These are phyloP conservation scores for Elephantulus edwardii DNA, from an alignment of 2,113 vertebrate genomes.

Conservation along the genomic window DNA sequence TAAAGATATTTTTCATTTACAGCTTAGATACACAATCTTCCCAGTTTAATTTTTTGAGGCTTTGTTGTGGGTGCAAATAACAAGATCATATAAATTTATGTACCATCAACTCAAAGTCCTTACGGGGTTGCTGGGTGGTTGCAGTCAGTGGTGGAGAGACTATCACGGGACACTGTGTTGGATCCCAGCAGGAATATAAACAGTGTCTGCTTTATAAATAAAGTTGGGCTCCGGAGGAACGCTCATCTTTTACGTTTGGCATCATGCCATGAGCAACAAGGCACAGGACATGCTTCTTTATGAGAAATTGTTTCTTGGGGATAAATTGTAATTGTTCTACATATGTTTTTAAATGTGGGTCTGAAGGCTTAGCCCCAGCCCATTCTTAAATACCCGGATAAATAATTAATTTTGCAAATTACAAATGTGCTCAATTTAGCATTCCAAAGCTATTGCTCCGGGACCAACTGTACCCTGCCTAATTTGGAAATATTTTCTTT, in stretches of 20 bases:
- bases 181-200: neutral
- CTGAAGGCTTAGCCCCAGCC: neutral
- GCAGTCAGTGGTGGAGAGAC: neutral
- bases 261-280: neutral
- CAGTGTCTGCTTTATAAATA: neutral
- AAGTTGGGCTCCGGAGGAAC: neutral
- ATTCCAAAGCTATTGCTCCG: neutral
- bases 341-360: constrained; percentile 2
- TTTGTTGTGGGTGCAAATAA: neutral
- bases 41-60: neutral
- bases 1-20: neutral
- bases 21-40: neutral
- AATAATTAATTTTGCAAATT: constrained; percentile 51
- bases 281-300: constrained; percentile 7
- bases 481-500: constrained; percentile 71
- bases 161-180: neutral
- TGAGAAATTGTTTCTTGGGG: neutral
- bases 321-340: neutral
- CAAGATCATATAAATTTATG: neutral
- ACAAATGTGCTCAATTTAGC: neutral
- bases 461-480: constrained; percentile 44
- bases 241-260: neutral
- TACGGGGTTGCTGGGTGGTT: neutral
- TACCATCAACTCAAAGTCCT: neutral
- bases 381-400: neutral